Evolutionary conservation across 2,797 vertebrate genomes (phyloP).

Genomic region (Pseudocheirus occidentalis): DNA sequence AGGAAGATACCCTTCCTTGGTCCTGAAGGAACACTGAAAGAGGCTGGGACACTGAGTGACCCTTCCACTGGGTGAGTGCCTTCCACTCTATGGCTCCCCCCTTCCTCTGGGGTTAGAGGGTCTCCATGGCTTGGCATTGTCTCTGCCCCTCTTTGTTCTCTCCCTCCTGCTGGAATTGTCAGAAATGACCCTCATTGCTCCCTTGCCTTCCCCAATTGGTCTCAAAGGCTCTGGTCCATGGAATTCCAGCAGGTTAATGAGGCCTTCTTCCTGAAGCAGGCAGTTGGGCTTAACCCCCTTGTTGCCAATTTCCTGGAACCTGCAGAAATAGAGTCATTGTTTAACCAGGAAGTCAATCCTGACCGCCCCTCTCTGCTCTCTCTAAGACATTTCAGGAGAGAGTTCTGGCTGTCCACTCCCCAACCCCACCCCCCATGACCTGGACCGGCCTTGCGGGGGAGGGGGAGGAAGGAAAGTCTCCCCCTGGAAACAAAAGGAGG

Average conservation of each 20-base stretch:
- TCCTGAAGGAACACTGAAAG: no score
- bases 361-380: background rate
- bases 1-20: background rate
- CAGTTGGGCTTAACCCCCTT: background rate
- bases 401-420: background rate
- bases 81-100: no score
- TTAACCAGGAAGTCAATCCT: background rate
- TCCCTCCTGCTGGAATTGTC: background rate
- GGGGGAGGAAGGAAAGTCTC: background rate
- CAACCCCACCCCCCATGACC: background rate
- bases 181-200: background rate
- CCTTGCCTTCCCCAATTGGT: background rate
- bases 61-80: no score
- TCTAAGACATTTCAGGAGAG: background rate
- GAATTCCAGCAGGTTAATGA: background rate
- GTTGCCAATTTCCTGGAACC: background rate
- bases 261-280: background rate
- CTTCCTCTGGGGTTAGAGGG: no score
- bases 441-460: background rate
- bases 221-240: background rate
- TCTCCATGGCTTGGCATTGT: background rate
- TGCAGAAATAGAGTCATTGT: background rate
- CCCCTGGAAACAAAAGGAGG: no score
- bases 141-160: background rate
- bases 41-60: background rate